Base-by-base conservation (phyloP, 2,113 vertebrate species). In the Centropus unirufus region DNA sequence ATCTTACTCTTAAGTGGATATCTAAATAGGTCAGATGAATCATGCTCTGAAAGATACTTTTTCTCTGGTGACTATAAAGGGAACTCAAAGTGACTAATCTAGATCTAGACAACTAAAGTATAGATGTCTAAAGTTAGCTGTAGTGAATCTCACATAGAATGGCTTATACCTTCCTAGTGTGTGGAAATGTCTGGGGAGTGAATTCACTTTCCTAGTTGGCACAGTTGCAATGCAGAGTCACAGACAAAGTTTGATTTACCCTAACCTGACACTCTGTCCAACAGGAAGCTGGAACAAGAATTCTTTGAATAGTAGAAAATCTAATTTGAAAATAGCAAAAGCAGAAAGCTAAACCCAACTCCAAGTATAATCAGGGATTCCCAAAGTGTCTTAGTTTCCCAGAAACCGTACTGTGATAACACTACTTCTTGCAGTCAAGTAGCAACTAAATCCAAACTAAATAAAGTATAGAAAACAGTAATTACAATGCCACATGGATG, bases 11-110 rank as follows among this genome's bases (percentile, higher is more conserved):
- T 87, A 79, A 94, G 66, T 14, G 92, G 87, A 21, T 89, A 92
- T 82, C 74, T 95, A 89, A 94, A 87, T 96, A 96, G 92, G 90
- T 92, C 93, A 95, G 77, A 91, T 96, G 93, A 95, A 74, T 96
- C 92, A 96, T 75, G 8, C 26, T 92, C 29, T 78, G 32, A 63
- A 91, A 94, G 44, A 52, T 47, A 54, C 61, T 89, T 91, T 92
- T 95, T 96, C 66, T 96, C 42, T 89, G 66, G 19, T 75, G 36
- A 61, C 57, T 92, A 75, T 78, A 96, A 94, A 91, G 69, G 57
- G 84, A 95, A 87, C 17, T 46, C 32, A 70, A 93, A 89, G 57
- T 96, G 89, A 94, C 90, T 96, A 96, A 92, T 89, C 89, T 69
- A 63, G 61, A 87, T 72, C 52, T 89, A 94, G 95, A 87, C 23